Percentiles rank a stretch among this genome's conserved stretches.
Evolutionary conservation across 2,888 invertebrate genomes (phyloP).

Genomic region (Chrysolina oricalcia): DNA sequence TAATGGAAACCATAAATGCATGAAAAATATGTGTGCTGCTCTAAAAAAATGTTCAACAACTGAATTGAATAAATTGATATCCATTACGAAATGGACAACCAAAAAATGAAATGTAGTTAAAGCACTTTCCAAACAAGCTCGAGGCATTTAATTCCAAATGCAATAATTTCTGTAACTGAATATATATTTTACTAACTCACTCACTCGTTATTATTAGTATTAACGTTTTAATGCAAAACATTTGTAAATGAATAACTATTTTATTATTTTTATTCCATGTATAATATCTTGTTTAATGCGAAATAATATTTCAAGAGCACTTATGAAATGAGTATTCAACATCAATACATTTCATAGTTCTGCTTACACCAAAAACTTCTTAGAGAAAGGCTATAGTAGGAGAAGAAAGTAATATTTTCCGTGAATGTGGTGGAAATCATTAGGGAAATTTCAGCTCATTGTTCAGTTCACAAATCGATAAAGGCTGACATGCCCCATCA

Average conservation of each 20-base stretch:
- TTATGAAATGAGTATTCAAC: slow-evolving; percentile 17
- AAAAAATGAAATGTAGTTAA: background rate
- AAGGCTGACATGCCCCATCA: too few relatives aligned
- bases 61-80: slow-evolving; percentile 32
- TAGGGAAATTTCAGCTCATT: too few relatives aligned
- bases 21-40: slow-evolving; percentile 10
- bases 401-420: too few relatives aligned
- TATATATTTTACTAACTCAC: slow-evolving; percentile 50
- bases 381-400: too few relatives aligned
- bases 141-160: slow-evolving; percentile 39
- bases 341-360: too few relatives aligned
- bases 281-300: background rate
- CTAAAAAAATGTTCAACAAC: slow-evolving; percentile 18
- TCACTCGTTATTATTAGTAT: slow-evolving; percentile 46
- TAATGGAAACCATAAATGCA: background rate
- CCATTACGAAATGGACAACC: background rate
- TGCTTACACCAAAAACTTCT: too few relatives aligned
- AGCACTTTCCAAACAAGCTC: slow-evolving; percentile 31
- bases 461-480: too few relatives aligned
- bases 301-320: slow-evolving; percentile 24
- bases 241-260: slow-evolving; percentile 2
- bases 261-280: background rate
- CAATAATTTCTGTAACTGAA: slow-evolving; percentile 40
- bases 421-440: too few relatives aligned
- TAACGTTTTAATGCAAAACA: slow-evolving; percentile 39